Conservation (phyloP, 2,888 invertebrate species). For the Chelonus formosanus region DNA sequence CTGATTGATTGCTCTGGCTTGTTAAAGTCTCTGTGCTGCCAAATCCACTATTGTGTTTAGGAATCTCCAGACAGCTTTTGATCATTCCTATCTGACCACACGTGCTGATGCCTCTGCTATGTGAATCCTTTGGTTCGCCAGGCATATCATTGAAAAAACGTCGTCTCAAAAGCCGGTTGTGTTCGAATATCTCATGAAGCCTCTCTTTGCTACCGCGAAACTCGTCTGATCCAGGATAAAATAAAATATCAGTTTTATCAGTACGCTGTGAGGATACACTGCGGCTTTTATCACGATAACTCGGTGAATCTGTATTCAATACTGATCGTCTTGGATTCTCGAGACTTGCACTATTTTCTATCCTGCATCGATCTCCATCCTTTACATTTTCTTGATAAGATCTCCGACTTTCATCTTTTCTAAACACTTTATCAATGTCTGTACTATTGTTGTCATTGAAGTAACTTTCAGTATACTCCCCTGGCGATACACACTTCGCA, state of each 20-base stretch:
- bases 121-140: neutral
- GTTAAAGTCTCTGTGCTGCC: slow-evolving; percentile 61
- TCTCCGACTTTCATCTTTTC: neutral
- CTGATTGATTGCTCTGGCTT: slow-evolving; percentile 61
- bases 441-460: slow-evolving; percentile 44
- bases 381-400: slow-evolving; percentile 1
- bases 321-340: neutral
- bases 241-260: slow-evolving; percentile 26
- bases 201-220: slow-evolving; percentile 55
- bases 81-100: slow-evolving; percentile 6
- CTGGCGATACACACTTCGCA: slow-evolving; percentile 54
- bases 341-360: slow-evolving; percentile 7
- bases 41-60: slow-evolving; percentile 45
- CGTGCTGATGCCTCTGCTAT: neutral
- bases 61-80: neutral
- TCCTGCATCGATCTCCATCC: slow-evolving; percentile 5
- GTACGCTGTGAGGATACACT: neutral
- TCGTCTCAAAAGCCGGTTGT: slow-evolving; percentile 56
- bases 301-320: slow-evolving; percentile 7
- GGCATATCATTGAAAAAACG: slow-evolving; percentile 51
- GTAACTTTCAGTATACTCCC: slow-evolving; percentile 53
- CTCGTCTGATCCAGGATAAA: slow-evolving; percentile 34
- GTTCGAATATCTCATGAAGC: slow-evolving; percentile 60
- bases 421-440: slow-evolving; percentile 21
- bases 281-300: slow-evolving; percentile 8